Evolutionary conservation across 2,113 vertebrate species (phyloP).

Genomic region (Scartelaos histophorus): DNA sequence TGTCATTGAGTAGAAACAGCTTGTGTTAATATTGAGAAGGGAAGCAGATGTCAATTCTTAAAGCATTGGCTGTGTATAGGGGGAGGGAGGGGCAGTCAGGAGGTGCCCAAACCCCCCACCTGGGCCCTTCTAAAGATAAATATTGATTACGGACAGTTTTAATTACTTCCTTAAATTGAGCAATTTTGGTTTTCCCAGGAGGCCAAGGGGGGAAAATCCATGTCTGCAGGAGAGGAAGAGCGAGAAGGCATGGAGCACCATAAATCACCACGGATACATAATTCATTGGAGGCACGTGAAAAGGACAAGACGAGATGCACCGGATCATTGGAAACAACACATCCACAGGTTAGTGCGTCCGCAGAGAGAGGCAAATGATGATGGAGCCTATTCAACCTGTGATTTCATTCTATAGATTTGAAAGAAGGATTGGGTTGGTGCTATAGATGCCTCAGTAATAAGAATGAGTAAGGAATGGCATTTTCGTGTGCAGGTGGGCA

Average conservation of each 20-base stretch:
- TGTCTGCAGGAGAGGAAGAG: conserved; percentile 65
- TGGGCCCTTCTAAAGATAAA: conserved; percentile 73
- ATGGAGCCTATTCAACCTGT: conserved; percentile 20
- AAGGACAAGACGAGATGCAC: conserved; percentile 80
- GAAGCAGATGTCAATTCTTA: conserved; percentile 69
- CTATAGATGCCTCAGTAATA: not conserved
- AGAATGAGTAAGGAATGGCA: not conserved
- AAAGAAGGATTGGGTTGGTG: conserved; percentile 15
- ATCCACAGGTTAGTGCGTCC: conserved; percentile 57
- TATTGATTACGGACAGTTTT: conserved; percentile 82
- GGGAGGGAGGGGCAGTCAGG: conserved; percentile 46
- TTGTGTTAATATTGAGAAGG: conserved; percentile 60
- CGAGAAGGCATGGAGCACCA: conserved; percentile 73
- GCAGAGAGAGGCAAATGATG: conserved; percentile 37
- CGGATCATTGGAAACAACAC: conserved; percentile 77
- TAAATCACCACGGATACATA: conserved; percentile 83
- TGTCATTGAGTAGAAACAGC: conserved; percentile 67
- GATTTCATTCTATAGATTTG: conserved; percentile 29
- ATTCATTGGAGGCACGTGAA: conserved; percentile 79
- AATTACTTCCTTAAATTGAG: conserved; percentile 84
- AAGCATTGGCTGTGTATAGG: conserved; percentile 32
- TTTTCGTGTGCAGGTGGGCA: not conserved
- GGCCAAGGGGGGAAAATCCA: conserved; percentile 68
- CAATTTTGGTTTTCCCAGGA: conserved; percentile 81
- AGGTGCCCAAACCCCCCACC: conserved; percentile 57